Percentiles rank a stretch among this genome's conserved stretches.
phyloP scores from a whole-genome alignment of 2,888 invertebrate genomes.

The Melanotus villosus region DNA sequence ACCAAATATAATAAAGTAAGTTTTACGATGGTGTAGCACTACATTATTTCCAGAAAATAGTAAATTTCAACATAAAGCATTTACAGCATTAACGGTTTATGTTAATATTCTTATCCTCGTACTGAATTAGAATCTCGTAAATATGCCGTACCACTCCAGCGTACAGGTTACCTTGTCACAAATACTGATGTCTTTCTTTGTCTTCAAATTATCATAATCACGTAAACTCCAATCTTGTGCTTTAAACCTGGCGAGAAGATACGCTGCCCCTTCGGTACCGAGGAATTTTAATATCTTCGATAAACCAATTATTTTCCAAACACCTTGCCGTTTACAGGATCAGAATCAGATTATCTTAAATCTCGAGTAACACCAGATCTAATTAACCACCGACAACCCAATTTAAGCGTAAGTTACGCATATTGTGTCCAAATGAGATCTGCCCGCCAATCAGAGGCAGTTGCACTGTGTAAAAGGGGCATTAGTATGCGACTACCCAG shows the following conservation, averaged over 20 bases:
- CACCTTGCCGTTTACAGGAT: conserved; percentile 23
- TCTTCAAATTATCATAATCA: conserved; percentile 45
- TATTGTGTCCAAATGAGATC: conserved; percentile 31
- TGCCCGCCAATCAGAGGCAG: conserved; percentile 42
- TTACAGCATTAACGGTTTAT: conserved; percentile 50
- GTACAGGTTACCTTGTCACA: conserved; percentile 62
- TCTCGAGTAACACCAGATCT: conserved; percentile 40
- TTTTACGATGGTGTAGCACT: too few relatives aligned
- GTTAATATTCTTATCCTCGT: conserved; percentile 60
- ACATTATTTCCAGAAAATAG: conserved; percentile 1
- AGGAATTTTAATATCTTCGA: not conserved
- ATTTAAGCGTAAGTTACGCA: conserved; percentile 37
- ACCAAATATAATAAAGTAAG: too few relatives aligned
- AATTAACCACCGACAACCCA: conserved; percentile 43
- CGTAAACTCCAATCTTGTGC: not conserved
- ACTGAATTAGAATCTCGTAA: conserved; percentile 61
- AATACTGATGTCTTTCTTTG: conserved; percentile 64
- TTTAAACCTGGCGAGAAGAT: conserved; percentile 18
- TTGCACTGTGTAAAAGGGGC: conserved; percentile 44
- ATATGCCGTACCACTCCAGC: conserved; percentile 49
- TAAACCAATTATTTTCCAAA: conserved; percentile 19
- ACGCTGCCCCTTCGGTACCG: not conserved
- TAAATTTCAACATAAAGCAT: conserved; percentile 22
- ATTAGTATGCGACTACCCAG: conserved; percentile 51
- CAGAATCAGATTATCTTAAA: conserved; percentile 38